Base-by-base conservation (phyloP, 2,797 vertebrate species). In the Zalophus californianus region DNA sequence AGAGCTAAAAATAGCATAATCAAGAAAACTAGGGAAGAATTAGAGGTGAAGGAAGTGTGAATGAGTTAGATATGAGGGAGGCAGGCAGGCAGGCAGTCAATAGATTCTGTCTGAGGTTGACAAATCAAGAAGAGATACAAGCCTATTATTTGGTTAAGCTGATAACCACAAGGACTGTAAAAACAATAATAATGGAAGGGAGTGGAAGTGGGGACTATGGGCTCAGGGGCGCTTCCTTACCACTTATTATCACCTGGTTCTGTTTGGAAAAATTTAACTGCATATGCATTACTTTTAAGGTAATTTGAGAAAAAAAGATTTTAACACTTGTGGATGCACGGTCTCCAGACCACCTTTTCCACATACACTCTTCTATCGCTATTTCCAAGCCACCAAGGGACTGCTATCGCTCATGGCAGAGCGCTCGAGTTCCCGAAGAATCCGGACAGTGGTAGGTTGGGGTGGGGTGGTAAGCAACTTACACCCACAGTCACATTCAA, bases 1-100 rank as follows among this genome's bases (percentile, higher is more conserved):
- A 90, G 94, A 92, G 56, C 73, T 92, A 85, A 97, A 96, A 93
- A 91, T 92, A 96, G 56, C 77, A 80, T 56, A 80, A 52, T 91
- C 68, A 83, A 86, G 60, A 90, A 83, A 95, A 82, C 41, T 54
- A 77, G 75, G 41, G 48, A 62, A 52, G 84, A 95, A 86, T 75
- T 84, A 83, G 60, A 91, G 86, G 86, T 90, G 38, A 96, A 89
- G 52, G 91, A 90, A 82, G 78, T 79, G 79, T 93, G 96, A 97
- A 94, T 83, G 88, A 91, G 83, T 91, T 91, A 60, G 80, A 62
- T 79, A 64, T 3, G 64, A 48, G 68, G 77, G 82, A 88, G 54
- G 48, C 29, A 86, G 85, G 64, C 29, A 86, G 85, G 64, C 52
- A 52, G 48, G n/a, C 83, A 90, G 73, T 86, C 80, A 75, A 7